phyloP scores from a whole-genome alignment of 2,797 vertebrate genomes.

The Falco biarmicus region DNA sequence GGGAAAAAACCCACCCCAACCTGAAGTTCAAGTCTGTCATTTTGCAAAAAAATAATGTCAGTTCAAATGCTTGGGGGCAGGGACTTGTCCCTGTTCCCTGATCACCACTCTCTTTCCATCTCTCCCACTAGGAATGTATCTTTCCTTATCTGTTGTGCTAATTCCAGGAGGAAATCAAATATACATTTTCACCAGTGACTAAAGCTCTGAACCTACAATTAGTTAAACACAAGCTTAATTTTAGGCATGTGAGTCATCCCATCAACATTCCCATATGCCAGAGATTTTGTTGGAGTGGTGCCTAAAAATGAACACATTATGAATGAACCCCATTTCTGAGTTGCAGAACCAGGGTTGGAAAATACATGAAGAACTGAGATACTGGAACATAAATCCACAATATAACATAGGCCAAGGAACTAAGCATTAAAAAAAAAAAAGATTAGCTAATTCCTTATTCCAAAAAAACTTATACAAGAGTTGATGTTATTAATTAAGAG shows the following conservation, averaged over 20 bases:
- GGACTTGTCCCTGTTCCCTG: not conserved
- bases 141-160: not conserved
- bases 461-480: not conserved
- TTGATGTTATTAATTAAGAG: slow-evolving; percentile 53
- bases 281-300: slow-evolving; percentile 13
- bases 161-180: slow-evolving; percentile 10
- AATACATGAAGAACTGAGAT: not conserved
- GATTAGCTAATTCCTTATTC: not conserved
- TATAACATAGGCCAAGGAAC: not conserved
- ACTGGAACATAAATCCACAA: slow-evolving; percentile 14
- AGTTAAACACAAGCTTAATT: slow-evolving; percentile 37
- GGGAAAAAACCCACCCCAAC: not conserved
- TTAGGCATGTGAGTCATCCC: slow-evolving; percentile 38
- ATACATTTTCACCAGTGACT: not conserved
- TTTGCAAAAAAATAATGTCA: not conserved
- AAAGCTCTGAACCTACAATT: slow-evolving; percentile 20
- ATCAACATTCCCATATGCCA: not conserved
- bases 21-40: not conserved
- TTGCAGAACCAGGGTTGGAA: not conserved
- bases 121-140: not conserved
- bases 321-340: slow-evolving; percentile 32
- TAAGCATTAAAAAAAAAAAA: not conserved
- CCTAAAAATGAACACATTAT: slow-evolving; percentile 27
- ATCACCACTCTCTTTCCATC: not conserved
- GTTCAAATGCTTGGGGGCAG: not conserved